Evolutionary conservation across 2,888 invertebrate species (phyloP).

Genomic region (Alloplasta piceator): DNA sequence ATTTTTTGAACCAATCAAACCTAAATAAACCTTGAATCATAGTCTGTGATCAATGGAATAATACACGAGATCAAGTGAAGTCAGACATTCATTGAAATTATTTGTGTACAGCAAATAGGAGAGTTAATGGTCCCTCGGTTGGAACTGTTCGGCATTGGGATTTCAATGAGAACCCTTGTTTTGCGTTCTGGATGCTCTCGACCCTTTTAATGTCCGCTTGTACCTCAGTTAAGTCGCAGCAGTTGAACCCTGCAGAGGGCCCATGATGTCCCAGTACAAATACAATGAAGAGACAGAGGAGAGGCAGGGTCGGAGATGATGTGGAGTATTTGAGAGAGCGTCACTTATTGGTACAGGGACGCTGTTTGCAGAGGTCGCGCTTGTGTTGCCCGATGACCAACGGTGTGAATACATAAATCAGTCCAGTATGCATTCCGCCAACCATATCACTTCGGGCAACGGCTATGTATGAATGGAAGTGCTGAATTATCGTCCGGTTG

Average conservation of each 20-base stretch:
- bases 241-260: slow-evolving; percentile 53
- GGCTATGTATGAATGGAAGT: slow-evolving; percentile 77
- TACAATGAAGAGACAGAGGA: slow-evolving; percentile 27
- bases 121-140: too few species aligned
- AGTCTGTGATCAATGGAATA: too few species aligned
- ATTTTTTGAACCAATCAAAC: too few species aligned
- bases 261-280: slow-evolving; percentile 3
- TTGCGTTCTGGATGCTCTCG: too few species aligned
- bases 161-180: too few species aligned
- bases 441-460: slow-evolving; percentile 77
- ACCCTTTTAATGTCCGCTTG: too few species aligned
- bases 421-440: slow-evolving; percentile 74
- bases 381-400: slow-evolving; percentile 66
- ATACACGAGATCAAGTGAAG: too few species aligned
- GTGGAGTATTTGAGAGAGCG: not conserved
- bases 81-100: too few species aligned
- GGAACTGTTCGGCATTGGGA: too few species aligned
- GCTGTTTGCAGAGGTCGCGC: slow-evolving; percentile 32
- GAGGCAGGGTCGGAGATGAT: slow-evolving; percentile 44
- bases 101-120: too few species aligned
- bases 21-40: too few species aligned
- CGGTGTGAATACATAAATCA: slow-evolving; percentile 78
- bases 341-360: slow-evolving; percentile 13
- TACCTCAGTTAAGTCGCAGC: slow-evolving; percentile 66
- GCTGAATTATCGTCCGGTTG: slow-evolving; percentile 77